A percentile compares a stretch with the other conserved stretches of the same genome.
Conservation (phyloP, 2,888 invertebrate species). For the Laothoe populi region DNA sequence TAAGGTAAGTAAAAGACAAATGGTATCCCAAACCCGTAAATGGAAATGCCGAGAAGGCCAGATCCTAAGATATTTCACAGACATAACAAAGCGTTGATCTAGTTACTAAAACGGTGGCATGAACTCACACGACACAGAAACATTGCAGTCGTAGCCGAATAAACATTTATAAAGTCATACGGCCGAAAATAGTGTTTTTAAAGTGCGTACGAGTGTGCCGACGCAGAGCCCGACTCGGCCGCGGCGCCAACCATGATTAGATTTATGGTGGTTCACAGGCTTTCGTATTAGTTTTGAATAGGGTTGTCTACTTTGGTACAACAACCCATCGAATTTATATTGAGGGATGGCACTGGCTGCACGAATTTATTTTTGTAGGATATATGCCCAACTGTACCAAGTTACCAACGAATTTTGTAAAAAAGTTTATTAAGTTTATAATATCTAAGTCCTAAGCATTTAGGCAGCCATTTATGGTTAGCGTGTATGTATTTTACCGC, state of each 20-base stretch:
- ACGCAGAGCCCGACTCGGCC: constrained; percentile 44
- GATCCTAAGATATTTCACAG: constrained; percentile 15
- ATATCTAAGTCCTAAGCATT: too few relatives aligned
- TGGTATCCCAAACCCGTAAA: too few relatives aligned
- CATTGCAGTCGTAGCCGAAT: neutral
- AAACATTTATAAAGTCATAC: constrained; percentile 18
- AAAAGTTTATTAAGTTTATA: too few relatives aligned
- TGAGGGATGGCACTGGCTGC: too few relatives aligned
- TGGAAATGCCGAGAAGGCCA: neutral
- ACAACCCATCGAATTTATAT: too few relatives aligned
- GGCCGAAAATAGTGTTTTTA: constrained; percentile 26
- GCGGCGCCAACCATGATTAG: constrained; percentile 57
- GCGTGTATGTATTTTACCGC: too few relatives aligned
- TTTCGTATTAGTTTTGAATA: constrained; percentile 52
- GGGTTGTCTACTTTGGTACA: constrained; percentile 45
- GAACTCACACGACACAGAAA: constrained; percentile 14
- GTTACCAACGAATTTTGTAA: too few relatives aligned
- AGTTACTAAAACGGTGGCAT: constrained; percentile 22
- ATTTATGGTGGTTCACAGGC: constrained; percentile 59
- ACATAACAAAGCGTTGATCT: constrained; percentile 4
- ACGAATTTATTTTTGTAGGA: too few relatives aligned
- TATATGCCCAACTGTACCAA: too few relatives aligned
- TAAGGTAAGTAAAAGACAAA: too few relatives aligned
- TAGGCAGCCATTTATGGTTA: too few relatives aligned
- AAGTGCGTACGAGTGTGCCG: constrained; percentile 25